These are phyloP conservation scores for Bedellia somnulentella DNA, from an alignment of 2,888 invertebrate genomes.

Conservation along the genomic window DNA sequence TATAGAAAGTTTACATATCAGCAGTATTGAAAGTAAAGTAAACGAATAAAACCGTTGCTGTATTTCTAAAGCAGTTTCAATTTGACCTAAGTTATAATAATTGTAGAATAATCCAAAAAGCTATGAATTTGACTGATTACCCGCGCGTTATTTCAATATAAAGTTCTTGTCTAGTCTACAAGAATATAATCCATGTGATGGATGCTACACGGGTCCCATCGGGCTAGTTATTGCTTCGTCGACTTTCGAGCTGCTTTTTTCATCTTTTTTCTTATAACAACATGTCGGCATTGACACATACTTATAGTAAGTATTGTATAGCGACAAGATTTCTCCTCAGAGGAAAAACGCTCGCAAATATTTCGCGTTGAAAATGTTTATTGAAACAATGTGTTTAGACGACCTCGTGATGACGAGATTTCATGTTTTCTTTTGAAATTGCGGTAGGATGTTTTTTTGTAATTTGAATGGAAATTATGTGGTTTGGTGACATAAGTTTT, in stretches of 20 bases:
- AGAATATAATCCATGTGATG: neutral
- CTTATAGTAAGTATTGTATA: neutral
- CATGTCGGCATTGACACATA: neutral
- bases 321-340: neutral
- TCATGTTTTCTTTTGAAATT: neutral
- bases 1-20: no score
- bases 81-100: neutral
- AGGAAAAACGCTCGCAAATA: neutral
- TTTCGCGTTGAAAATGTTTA: neutral
- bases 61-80: neutral
- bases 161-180: neutral
- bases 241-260: conserved; percentile 9
- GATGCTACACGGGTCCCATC: conserved; percentile 14
- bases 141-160: neutral
- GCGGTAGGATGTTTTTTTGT: neutral
- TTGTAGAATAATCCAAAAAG: neutral
- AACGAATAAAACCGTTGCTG: neutral
- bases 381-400: neutral
- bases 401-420: neutral
- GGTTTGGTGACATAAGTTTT: no score
- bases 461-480: no score
- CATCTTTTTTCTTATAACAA: conserved; percentile 8
- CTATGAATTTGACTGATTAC: neutral
- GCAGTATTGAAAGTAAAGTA: neutral
- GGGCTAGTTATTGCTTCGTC: conserved; percentile 17